Evolutionary conservation across 2,797 vertebrate species (phyloP).

Genomic region (Chaetodon trifasciatus): DNA sequence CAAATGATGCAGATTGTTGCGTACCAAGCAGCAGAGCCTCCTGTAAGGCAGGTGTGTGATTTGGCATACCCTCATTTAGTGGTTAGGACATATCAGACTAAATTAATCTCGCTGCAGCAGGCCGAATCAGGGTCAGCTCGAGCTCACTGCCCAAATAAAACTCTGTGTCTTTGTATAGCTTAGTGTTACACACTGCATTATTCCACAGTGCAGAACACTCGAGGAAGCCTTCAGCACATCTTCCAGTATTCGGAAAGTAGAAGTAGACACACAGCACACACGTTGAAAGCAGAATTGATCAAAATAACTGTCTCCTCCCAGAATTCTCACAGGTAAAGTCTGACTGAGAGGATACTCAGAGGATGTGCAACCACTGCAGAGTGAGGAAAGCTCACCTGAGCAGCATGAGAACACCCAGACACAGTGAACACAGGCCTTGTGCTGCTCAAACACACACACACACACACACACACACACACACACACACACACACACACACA

Average conservation of each 20-base stretch:
- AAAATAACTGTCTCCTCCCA: neutral
- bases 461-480: constrained; percentile 19
- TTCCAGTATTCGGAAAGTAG: constrained; percentile 2
- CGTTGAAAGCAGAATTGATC: neutral
- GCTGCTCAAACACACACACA: constrained; percentile 20
- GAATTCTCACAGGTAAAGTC: constrained; percentile 12
- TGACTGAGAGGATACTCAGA: neutral
- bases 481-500: neutral
- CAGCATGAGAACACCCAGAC: constrained; percentile 40
- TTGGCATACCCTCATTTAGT: neutral
- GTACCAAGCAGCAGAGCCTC: neutral
- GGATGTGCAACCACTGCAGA: constrained; percentile 21
- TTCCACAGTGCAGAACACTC: constrained; percentile 29
- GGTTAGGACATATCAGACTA: constrained; percentile 10
- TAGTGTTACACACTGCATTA: constrained; percentile 23
- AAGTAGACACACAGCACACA: neutral
- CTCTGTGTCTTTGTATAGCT: constrained; percentile 17
- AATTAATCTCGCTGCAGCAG: constrained; percentile 25
- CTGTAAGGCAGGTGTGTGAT: constrained; percentile 16
- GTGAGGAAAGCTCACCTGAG: constrained; percentile 48
- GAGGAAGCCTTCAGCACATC: constrained; percentile 26
- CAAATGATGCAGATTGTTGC: neutral
- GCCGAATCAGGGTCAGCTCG: constrained; percentile 27
- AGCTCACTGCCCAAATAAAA: constrained; percentile 35
- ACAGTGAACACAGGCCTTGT: constrained; percentile 52